Base-by-base conservation (phyloP, 2,113 vertebrate species). In the Enhydra lutris region DNA sequence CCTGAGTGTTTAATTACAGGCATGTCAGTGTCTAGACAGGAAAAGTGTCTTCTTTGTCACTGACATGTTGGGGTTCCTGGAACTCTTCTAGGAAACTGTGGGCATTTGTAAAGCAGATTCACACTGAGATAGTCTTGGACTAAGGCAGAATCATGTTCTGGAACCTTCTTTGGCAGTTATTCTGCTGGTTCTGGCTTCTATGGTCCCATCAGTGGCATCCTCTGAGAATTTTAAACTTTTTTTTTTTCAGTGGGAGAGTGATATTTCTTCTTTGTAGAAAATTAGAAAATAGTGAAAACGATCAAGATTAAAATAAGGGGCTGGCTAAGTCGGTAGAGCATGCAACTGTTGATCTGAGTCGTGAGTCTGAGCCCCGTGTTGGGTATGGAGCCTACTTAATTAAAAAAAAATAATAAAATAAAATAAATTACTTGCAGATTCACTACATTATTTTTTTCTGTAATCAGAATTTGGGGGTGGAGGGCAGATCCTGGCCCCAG, bases 1-100 rank as follows among this genome's bases (percentile, higher is more conserved):
- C 20, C 87, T 47, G 2, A 42, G 18, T 90, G 10, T 91, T 91
- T 97, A 94, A 97, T 89, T n/a, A n/a, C 79, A 91, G 52, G 85
- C 82, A 65, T 94, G 76, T 97, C 7, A 4, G n/a, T 71, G 95
- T 97, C 97, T 97, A 96, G 93, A 97, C 94, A 95, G 93, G 93
- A 96, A 95, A 94, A 92, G 92, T 94, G 85, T 84, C 89, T 89
- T 89, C 89, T 89, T 89, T 91, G 92, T 95, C 89, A 85, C 89
- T 20, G 17, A 42, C 50, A 6, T 15, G 8, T 50, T 57, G 26
- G 45, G 36, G 74, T 94, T 80, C 90, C 83, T 91, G 89, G 57
- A 71, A 39, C 83, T 89, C 91, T 50, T 67, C 65, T 87, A 88
- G 95, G 95, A 87, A 94, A 92, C 31, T 81, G 31, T 20, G 69